Evolutionary conservation across 2,113 vertebrate genomes (phyloP).

Genomic region (Sebastes fasciatus): DNA sequence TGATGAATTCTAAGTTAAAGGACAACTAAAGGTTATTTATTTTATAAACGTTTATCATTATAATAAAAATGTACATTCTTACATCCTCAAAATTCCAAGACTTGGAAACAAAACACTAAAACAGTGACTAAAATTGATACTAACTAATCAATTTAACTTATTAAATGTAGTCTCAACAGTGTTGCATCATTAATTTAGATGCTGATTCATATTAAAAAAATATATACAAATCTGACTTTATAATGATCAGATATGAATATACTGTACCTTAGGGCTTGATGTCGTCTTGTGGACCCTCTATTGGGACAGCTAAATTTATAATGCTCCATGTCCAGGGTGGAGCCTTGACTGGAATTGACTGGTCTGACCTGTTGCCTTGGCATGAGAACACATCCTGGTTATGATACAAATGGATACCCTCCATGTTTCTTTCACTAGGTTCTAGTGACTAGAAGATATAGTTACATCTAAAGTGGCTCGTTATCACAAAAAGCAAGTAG

Average conservation of each 20-base stretch:
- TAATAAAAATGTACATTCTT: neutral
- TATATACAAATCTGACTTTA: neutral
- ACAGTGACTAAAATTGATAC: neutral
- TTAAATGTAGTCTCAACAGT: neutral
- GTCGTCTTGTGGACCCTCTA: no score
- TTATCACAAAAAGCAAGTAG: no score
- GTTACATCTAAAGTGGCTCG: no score
- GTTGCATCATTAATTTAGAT: neutral
- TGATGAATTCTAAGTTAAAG: neutral
- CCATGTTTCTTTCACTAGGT: no score
- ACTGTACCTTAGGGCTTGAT: conserved; percentile 1
- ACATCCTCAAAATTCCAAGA: neutral
- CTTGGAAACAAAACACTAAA: neutral
- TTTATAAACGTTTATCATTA: neutral
- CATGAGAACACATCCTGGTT: no score
- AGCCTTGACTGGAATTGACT: neutral
- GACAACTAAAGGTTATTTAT: neutral
- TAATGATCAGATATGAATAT: neutral
- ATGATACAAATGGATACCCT: no score
- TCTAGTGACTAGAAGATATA: no score
- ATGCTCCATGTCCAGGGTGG: neutral
- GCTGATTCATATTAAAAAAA: neutral
- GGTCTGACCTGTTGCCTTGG: neutral
- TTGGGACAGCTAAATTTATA: neutral
- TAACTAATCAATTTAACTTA: neutral